A percentile compares a stretch with the other conserved stretches of the same genome.
Evolutionary conservation across 2,797 vertebrate genomes (phyloP).

Genomic region (Pangasius krempfi): DNA sequence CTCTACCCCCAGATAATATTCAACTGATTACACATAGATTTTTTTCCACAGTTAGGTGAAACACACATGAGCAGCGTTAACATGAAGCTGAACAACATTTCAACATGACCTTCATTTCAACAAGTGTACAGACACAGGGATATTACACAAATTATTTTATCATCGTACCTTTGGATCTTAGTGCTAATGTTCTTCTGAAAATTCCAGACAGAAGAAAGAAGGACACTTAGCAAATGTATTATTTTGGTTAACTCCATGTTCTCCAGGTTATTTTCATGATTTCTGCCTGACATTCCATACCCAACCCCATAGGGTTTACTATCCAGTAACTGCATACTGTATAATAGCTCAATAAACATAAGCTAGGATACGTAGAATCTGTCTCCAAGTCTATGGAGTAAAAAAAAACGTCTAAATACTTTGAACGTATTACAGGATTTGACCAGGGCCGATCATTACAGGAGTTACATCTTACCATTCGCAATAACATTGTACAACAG

Average conservation of each 20-base stretch:
- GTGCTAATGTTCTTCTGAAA: neutral
- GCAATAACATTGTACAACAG: too few relatives aligned
- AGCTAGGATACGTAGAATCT: neutral
- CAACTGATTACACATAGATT: neutral
- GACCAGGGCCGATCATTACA: neutral
- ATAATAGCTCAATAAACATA: neutral
- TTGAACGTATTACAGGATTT: conserved; percentile 14
- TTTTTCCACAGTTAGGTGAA: neutral
- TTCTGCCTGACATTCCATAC: neutral
- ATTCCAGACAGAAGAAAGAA: neutral
- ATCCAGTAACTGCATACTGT: neutral
- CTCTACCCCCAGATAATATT: neutral
- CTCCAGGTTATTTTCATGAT: neutral
- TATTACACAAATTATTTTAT: neutral
- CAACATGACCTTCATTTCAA: neutral
- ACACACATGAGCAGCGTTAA: neutral
- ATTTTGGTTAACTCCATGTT: conserved; percentile 8
- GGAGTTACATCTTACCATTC: too few relatives aligned
- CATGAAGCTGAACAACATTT: too few relatives aligned
- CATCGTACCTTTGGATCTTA: neutral
- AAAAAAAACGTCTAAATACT: neutral
- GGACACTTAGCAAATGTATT: neutral
- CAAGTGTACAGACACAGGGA: neutral
- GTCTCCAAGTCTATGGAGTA: neutral
- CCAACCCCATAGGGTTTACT: neutral